Base-by-base conservation (phyloP, 2,888 invertebrate genomes). In the Volucella inflata region DNA sequence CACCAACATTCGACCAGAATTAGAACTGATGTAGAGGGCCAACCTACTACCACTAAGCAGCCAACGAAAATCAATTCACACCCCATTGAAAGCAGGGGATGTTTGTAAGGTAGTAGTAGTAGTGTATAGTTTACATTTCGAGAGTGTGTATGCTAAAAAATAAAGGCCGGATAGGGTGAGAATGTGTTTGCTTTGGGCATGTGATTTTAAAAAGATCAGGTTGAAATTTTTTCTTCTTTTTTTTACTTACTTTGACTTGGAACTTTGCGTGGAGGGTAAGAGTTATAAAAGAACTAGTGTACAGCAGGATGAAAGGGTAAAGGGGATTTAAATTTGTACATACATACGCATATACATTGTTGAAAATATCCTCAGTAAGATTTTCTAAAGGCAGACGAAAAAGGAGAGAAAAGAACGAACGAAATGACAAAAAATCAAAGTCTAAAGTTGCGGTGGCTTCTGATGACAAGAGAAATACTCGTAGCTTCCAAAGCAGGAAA, bases 1-100 rank as follows among this genome's bases (percentile, higher is more conserved):
- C 40, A 14, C 50, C 64, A 40, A 14, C 70, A 16, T 16, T 8
- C 60, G 65, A 57, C 48, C 50, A 48, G 44, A 38, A 40, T 9
- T 17, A 51, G 60, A 48, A 53, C 48, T 17, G n/a, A n/a, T n/a
- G 48, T 14, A 59, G 38, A 14, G 16, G 12, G 62, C 36, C n/a
- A 30, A 30, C 30, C 30, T 30, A 30, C 30, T 30, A 30, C 64
- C 64, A 50, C 44, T 12, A 59, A 40, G 48, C 65, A 65, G 55
- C 50, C 75, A 70, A 62, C 62, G 64, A 81, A 80, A 81, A 81
- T 81, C 81, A 81, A 81, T 81, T 81, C 81, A 75, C 75, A 81
- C 81, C 68, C 81, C 67, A 67, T 80, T 67, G 72, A 17, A 68
- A 44, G n/a, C n/a, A n/a, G 74, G 80, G 67, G 53, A 67, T 67